Evolutionary conservation across 2,113 vertebrate genomes (phyloP).

Genomic region (Hyperopisus bebe): DNA sequence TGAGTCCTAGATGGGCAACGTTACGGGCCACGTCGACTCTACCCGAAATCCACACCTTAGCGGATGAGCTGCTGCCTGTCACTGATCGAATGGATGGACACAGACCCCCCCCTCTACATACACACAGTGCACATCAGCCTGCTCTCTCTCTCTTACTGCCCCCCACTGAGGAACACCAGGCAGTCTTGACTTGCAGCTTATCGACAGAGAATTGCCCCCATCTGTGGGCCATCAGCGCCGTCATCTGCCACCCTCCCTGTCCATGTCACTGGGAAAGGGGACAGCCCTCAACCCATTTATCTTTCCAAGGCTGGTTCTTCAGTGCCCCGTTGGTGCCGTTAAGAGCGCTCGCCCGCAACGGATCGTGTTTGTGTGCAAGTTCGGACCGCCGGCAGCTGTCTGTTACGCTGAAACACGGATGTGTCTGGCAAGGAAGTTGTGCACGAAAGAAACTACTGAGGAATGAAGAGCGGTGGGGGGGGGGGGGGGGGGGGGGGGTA

Average conservation of each 20-base stretch:
- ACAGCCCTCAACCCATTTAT: background rate
- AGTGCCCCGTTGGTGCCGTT: background rate
- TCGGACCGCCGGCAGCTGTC: background rate
- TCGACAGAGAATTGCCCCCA: background rate
- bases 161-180: background rate
- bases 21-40: too few species aligned
- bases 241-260: background rate
- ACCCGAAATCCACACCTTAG: background rate
- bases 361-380: background rate
- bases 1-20: background rate
- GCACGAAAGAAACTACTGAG: background rate
- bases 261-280: background rate
- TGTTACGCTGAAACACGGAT: background rate
- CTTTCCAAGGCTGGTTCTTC: background rate
- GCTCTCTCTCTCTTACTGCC: background rate
- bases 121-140: background rate
- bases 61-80: background rate
- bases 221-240: background rate
- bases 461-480: background rate
- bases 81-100: background rate
- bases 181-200: background rate
- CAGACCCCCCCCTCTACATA: background rate
- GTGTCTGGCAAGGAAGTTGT: background rate
- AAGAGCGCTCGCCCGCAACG: background rate
- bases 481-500: background rate